Base-by-base conservation (phyloP, 1,140 invertebrate species). In the Scaptomyza montana region DNA sequence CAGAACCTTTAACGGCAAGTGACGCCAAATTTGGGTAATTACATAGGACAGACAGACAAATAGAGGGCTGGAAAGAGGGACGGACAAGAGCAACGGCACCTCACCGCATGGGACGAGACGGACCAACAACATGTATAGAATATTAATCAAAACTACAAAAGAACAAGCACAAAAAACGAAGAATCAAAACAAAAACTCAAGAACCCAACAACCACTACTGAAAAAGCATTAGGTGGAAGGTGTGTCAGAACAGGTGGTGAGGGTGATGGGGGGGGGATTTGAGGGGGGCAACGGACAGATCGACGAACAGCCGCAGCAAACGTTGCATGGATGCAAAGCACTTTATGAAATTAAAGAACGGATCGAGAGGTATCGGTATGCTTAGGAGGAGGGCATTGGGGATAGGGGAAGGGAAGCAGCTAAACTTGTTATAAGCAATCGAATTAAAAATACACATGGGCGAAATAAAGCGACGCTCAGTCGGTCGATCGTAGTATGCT, bases 361-460 rank as follows among this genome's bases (percentile, higher is more conserved):
- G 73, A 50, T 73, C 51, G 25, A 51, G 54, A 49, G 33, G 39
- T 50, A 66, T 51, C 51, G 51, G 50, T 16, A n/a, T 7, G 47
- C 21, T 16, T 19, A 12, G 53, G 54, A 45, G 19, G 46, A 49
- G 57, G 30, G 30, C 53, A 13, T 36, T 36, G 16, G 30, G 33
- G 25, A 5, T 30, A 30, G 25, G 50, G 30, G 19, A 4, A 12
- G 43, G 65, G 65, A 55, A 59, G 57, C 78, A 74, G 72, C 72
- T 79, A 87, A 87, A 87, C 84, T 87, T 87, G 82, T 87, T 87
- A 87, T 87, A 87, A 84, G 84, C 82, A 89, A 87, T 87, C 84
- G 76, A 87, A 89, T 77, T 72, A 73, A 89, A 85, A 86, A 89
- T 79, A 43, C 39, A 43, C 12, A 87, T 86, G 76, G 75, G 82